These are phyloP conservation scores for Oscarella lobularis DNA, from an alignment of 37 sponge, comb jelly and placozoan genomes.

Conservation along the genomic window DNA sequence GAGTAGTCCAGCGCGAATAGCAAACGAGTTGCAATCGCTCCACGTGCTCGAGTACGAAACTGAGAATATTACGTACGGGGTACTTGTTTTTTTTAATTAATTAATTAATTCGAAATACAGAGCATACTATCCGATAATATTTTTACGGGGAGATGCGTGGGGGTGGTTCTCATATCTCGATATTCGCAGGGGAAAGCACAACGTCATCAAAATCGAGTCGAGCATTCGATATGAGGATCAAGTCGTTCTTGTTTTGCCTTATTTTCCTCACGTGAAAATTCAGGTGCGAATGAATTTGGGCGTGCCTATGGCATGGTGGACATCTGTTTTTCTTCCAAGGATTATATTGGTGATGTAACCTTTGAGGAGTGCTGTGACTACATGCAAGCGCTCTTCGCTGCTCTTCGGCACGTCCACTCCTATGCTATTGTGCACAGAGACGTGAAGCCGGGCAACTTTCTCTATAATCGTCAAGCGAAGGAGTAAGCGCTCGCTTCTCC, in stretches of 20 bases:
- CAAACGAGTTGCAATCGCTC: conserved; percentile 76
- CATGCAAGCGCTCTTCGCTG: conserved; percentile 72
- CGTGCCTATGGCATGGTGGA: neutral
- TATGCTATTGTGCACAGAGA: conserved; percentile 85
- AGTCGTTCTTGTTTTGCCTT: conserved; percentile 82
- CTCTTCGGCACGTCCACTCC: conserved; percentile 71
- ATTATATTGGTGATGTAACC: conserved; percentile 35
- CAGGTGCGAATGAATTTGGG: conserved; percentile 24
- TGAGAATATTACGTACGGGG: neutral
- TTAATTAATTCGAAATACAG: no score
- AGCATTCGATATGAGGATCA: conserved; percentile 63
- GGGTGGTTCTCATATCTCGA: neutral
- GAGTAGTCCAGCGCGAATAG: conserved; percentile 59
- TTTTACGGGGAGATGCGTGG: neutral
- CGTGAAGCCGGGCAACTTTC: conserved; percentile 97
- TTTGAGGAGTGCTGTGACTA: conserved; percentile 44
- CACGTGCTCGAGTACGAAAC: conserved; percentile 49
- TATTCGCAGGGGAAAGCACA: conserved; percentile 44
- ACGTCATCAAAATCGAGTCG: conserved; percentile 52
- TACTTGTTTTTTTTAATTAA: neutral
- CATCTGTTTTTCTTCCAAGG: conserved; percentile 18
- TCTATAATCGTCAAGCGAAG: conserved; percentile 54
- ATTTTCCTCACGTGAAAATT: conserved; percentile 70
- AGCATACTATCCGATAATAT: no score
- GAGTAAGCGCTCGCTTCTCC: conserved; percentile 22